These are phyloP conservation scores for Colostygia pectinataria DNA, from an alignment of 2,888 invertebrate species.

Conservation along the genomic window DNA sequence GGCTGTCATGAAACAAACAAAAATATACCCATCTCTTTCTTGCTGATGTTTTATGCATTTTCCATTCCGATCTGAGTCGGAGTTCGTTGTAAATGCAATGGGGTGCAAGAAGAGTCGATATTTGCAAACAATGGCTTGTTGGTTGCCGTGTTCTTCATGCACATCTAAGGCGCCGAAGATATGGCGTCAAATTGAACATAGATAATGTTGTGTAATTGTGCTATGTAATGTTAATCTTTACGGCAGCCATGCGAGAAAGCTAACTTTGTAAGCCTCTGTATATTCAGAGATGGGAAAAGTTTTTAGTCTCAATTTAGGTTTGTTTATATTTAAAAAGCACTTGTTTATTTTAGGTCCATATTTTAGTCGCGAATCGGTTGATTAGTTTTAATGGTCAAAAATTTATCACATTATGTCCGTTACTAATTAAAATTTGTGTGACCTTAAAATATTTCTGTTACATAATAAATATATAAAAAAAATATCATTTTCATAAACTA, in stretches of 20 bases:
- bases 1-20: conserved; percentile 17
- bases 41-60: conserved; percentile 31
- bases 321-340: no score
- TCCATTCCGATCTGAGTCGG: conserved; percentile 37
- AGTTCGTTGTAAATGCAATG: conserved; percentile 50
- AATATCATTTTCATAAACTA: no score
- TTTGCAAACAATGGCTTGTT: conserved; percentile 82
- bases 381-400: no score
- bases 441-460: no score
- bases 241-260: not conserved
- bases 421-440: no score
- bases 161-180: conserved; percentile 66
- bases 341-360: no score
- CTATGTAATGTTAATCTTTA: conserved; percentile 19
- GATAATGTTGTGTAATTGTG: conserved; percentile 38
- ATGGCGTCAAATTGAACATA: conserved; percentile 68
- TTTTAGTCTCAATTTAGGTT: no score
- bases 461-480: no score
- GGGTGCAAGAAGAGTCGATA: conserved; percentile 63
- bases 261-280: not conserved
- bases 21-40: conserved; percentile 19
- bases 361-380: no score
- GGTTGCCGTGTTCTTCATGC: conserved; percentile 62
- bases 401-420: no score
- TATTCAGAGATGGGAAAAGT: no score